phyloP scores from a whole-genome alignment of 2,113 vertebrate genomes.

The Cyanoliseus patagonus region DNA sequence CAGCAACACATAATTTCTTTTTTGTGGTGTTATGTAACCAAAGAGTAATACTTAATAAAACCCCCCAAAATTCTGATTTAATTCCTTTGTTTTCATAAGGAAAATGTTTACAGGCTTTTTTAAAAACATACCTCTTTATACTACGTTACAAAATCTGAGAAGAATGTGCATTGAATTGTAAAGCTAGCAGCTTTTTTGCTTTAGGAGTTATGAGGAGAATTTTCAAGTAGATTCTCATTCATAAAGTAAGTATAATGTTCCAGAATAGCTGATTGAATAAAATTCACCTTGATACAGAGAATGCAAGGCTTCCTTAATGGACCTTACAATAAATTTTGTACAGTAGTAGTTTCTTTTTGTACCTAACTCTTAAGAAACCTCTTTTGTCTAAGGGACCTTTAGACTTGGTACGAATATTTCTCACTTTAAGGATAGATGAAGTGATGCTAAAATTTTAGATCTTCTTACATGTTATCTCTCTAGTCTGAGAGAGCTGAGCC shows the following conservation, averaged over 20 bases:
- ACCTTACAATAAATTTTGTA: not conserved
- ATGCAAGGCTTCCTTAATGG: not conserved
- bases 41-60: not conserved
- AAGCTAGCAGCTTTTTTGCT: not conserved
- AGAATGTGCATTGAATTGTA: not conserved
- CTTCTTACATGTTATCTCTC: not conserved
- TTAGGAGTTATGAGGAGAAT: not conserved
- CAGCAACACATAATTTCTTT: not conserved
- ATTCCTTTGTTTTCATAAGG: not conserved
- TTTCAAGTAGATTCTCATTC: not conserved
- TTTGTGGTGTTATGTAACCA: not conserved
- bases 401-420: not conserved
- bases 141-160: not conserved
- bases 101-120: not conserved
- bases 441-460: not conserved
- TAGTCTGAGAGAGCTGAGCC: not conserved
- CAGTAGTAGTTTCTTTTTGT: not conserved
- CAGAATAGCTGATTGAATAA: not conserved
- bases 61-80: not conserved
- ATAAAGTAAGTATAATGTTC: not conserved
- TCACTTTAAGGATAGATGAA: not conserved
- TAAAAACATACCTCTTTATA: not conserved
- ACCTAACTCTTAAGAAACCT: not conserved
- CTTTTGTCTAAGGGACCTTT: not conserved
- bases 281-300: not conserved